Evolutionary conservation across 2,113 vertebrate species (phyloP).

Genomic region (Mesitornis unicolor): DNA sequence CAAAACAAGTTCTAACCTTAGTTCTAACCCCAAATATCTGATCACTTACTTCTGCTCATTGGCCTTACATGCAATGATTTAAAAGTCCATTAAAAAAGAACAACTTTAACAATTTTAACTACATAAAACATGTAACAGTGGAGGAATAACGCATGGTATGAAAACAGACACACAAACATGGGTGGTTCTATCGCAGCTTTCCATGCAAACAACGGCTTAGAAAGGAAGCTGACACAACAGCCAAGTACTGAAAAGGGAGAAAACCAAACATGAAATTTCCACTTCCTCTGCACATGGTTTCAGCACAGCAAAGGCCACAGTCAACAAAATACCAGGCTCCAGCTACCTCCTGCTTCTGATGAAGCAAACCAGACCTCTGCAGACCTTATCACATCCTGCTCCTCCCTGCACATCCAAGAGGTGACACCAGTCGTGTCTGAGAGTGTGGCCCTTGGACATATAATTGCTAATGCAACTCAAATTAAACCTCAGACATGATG

Average conservation of each 20-base stretch:
- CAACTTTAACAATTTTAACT: background rate
- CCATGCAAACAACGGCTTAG: background rate
- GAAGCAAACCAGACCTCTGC: background rate
- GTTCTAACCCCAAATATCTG: background rate
- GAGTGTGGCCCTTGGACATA: fast-evolving
- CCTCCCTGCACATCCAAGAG: background rate
- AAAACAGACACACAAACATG: background rate
- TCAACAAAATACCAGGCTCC: background rate
- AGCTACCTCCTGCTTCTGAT: background rate
- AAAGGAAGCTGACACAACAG: background rate
- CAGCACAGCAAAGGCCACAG: background rate
- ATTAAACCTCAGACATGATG: background rate
- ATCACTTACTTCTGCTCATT: background rate
- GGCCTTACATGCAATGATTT: background rate
- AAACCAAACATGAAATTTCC: background rate
- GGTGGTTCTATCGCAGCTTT: background rate
- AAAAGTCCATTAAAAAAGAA: background rate
- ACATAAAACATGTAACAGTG: background rate
- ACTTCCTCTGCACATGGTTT: background rate
- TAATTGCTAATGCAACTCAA: background rate
- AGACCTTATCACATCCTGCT: background rate
- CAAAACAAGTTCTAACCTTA: background rate
- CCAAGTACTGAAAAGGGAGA: background rate
- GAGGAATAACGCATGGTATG: background rate
- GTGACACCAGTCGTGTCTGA: background rate